Base-by-base conservation (phyloP, 2,797 vertebrate genomes). In the Enteromius anoplus region DNA sequence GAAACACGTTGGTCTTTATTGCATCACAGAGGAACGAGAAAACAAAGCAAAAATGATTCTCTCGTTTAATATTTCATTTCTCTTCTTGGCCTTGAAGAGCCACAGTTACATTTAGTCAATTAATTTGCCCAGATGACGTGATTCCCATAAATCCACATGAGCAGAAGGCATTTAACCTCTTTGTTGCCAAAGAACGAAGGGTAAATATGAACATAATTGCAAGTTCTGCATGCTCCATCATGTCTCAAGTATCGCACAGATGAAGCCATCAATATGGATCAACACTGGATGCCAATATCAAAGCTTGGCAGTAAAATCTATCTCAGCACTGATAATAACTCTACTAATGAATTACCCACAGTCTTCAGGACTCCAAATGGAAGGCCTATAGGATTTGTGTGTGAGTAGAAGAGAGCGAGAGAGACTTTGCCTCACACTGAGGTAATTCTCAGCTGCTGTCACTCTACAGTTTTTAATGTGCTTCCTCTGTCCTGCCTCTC, bases 101-200 rank as follows among this genome's bases (percentile, higher is more conserved):
- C 62, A 82, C 37, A 15, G 62, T 55, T 53, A 68, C 72, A 68
- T 66, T 68, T 68, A 66, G n/a, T 5, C 0, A 82, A 82, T 82
- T 75, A 75, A 82, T 76, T 68, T 55, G 49, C 34, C 32, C 34
- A 76, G 51, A 82, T 76, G 81, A 75, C 12, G 6, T 75, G 71
- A 68, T 82, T 55, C 40, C 68, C 51, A 82, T 17, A 42, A 75
- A 68, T 68, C 81, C 81, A 76, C 72, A 55, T 62, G 72, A 82
- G 66, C 81, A 82, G 72, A 68, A 76, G 81, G 72, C 81, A 29
- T 76, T 76, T 82, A 76, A 82, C 81, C 77, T 68, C 49, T 82
- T 75, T 76, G 62, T 53, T 55, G 49, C 37, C 62, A 76, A 40
- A 66, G 72, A 82, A 66, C 23, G 15, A 64, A 75, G 62, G 64